Evolutionary conservation across 1,140 invertebrate genomes (phyloP), one percentile per base, ranked within the genome.

Genomic region (Macrotrachela quadricornifera): DNA sequence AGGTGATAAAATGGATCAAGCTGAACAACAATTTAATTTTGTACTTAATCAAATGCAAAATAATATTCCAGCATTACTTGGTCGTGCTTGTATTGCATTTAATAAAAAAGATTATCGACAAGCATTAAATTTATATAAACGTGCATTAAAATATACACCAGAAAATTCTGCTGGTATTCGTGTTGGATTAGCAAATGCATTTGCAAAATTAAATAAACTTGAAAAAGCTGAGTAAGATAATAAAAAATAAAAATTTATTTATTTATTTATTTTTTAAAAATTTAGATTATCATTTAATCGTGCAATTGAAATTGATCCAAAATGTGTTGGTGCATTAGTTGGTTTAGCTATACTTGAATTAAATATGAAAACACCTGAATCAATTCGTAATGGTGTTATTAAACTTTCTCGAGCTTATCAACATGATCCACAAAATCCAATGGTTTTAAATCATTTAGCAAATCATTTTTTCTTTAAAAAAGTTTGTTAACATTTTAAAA

Each of bases 391-490:
- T 58, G 92, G 92, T 54, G 90, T 97, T 0, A 83, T 91, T 63
- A 87, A 92, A 78, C 72, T 99, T 36, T 92, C 86, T 0, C 85
- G 85, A 69, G 91, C 92, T 0, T 99, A 99, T 63, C 85, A 83
- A 1, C 88, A 92, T 61, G 94, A 99, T 72, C 80, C 85, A 0
- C 84, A 87, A 15, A 95, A 97, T 74, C 91, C 92, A 0, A 96
- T 99, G 88, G 90, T 97, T 12, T 73, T 99, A 2, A 97, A 97
- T 72, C 92, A 99, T 71, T 74, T 99, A 59, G 92, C 92, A 0
- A 96, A 99, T 71, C 94, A 99, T 73, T 99, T 99, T 71, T 99
- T 99, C 71, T 97, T 95, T 67, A 96, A 95, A 71, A 92, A 91
- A 74, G 81, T 75, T 61, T 52, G 56, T 52, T 40, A 38, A 46